Base-by-base conservation (phyloP, 2,888 invertebrate genomes). In the Lumbricus terrestris region DNA sequence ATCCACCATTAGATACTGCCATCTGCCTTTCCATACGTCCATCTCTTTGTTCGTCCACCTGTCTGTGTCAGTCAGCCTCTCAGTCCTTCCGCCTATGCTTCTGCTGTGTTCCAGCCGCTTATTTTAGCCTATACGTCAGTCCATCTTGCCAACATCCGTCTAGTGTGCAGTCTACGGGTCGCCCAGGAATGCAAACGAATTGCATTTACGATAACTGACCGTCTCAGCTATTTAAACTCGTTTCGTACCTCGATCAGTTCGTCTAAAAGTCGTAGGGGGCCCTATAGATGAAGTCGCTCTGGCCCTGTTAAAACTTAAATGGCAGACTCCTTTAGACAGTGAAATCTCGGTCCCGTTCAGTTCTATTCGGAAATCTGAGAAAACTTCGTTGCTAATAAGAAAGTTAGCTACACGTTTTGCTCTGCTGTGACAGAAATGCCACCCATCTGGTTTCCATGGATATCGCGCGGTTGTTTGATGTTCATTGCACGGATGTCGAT, bases 221-320 rank as follows among this genome's bases (percentile, higher is more conserved):
- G 69, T n/a, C n/a, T n/a, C 69, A n/a, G 69, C 69, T 69, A 69
- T n/a, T 69, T 69, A 69, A 69, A 69, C 69, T 69, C 69, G 69
- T 69, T 11, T 69, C 69, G 69, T 29, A 69, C 69, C 69, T 69
- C n/a, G n/a, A n/a, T n/a, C 69, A 69, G 69, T 69, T 69, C 69
- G 69, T 69, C n/a, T 69, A 8, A n/a, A 69, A 69, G n/a, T n/a
- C n/a, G n/a, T n/a, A n/a, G n/a, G n/a, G n/a, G n/a, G n/a, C n/a
- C 47, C 18, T 15, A 23, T 16, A 20, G 69, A 69, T n/a, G 11
- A 29, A n/a, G n/a, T 69, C n/a, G n/a, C 69, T 69, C 69, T 29
- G 69, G 29, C 69, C 29, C 69, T 69, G 29, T 69, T 8, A 69
- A 29, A 8, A 69, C 29, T 16, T 6, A n/a, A 69, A 69, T 69